Percentiles rank a stretch among this genome's conserved stretches.
These are phyloP conservation scores for Hippocampus comes DNA, from an alignment of 2,113 vertebrate species.

Conservation along the genomic window DNA sequence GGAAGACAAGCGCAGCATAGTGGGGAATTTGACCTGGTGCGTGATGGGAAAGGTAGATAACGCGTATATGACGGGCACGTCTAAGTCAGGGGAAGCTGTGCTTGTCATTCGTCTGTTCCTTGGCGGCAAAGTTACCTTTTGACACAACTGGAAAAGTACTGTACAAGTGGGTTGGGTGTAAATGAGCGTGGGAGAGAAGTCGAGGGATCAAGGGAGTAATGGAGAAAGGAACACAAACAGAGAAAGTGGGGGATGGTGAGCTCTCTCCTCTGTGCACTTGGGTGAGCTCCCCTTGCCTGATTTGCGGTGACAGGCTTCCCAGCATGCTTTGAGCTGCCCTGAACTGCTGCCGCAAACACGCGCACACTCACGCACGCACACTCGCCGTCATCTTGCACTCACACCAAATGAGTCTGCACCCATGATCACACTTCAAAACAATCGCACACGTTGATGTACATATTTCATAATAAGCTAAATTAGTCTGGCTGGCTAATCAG, in stretches of 20 bases:
- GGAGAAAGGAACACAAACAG: slow-evolving; percentile 62
- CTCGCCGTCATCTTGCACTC: slow-evolving; percentile 41
- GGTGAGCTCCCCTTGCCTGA: slow-evolving; percentile 71
- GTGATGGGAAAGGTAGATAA: background rate
- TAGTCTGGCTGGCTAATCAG: slow-evolving; percentile 45
- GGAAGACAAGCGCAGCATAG: background rate
- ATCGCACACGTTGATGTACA: slow-evolving; percentile 54
- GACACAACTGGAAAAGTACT: slow-evolving; percentile 39
- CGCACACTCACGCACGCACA: slow-evolving; percentile 40
- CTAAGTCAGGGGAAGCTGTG: background rate
- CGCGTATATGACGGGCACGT: background rate
- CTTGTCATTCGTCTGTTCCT: slow-evolving; percentile 7
- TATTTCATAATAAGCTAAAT: slow-evolving; percentile 50
- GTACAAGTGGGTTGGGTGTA: slow-evolving; percentile 38
- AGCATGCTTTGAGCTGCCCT: slow-evolving; percentile 74
- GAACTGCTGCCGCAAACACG: slow-evolving; percentile 70
- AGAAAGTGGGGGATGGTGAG: slow-evolving; percentile 70
- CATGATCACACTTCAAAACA: slow-evolving; percentile 69
- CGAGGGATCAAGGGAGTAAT: slow-evolving; percentile 58
- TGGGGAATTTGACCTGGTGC: background rate
- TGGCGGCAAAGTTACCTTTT: slow-evolving; percentile 26
- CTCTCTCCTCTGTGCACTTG: slow-evolving; percentile 70
- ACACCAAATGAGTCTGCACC: slow-evolving; percentile 68
- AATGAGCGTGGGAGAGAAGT: slow-evolving; percentile 49
- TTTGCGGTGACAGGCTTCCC: slow-evolving; percentile 75